Percentiles rank a stretch among this genome's conserved stretches.
Conservation (phyloP, 2,113 vertebrate genomes). For the Percina caprodes region DNA sequence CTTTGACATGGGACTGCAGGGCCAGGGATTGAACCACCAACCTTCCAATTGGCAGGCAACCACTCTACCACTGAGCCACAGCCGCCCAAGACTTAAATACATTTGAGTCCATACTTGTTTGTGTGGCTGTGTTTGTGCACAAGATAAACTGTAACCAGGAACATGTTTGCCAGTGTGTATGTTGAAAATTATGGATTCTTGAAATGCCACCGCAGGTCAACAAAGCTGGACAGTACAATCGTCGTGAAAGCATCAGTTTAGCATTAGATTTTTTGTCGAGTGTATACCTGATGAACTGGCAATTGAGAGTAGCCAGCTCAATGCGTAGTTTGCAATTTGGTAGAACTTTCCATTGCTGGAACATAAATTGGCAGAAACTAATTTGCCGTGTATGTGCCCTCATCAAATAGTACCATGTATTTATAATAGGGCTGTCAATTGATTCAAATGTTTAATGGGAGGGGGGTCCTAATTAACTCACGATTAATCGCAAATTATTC, state of each 20-base stretch:
- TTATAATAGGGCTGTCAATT: neutral
- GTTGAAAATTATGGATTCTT: neutral
- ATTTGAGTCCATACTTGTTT: neutral
- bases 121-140: slow-evolving; percentile 1
- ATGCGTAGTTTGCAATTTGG: neutral
- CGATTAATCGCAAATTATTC: too few species aligned
- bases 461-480: too few species aligned
- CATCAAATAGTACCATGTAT: neutral
- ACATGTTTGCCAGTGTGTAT: neutral
- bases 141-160: neutral
- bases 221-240: neutral
- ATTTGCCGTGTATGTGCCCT: neutral
- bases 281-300: neutral
- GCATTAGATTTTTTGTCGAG: too few species aligned
- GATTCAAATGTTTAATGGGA: too few species aligned
- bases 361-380: too few species aligned
- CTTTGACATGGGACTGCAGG: too few species aligned
- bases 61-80: too few species aligned
- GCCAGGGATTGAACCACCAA: too few species aligned
- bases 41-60: too few species aligned
- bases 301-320: neutral
- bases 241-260: neutral
- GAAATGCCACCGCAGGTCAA: neutral
- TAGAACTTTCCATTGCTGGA: neutral
- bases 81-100: too few species aligned